phyloP scores from a whole-genome alignment of 2,888 invertebrate genomes.

The Chrysodeixis includens region DNA sequence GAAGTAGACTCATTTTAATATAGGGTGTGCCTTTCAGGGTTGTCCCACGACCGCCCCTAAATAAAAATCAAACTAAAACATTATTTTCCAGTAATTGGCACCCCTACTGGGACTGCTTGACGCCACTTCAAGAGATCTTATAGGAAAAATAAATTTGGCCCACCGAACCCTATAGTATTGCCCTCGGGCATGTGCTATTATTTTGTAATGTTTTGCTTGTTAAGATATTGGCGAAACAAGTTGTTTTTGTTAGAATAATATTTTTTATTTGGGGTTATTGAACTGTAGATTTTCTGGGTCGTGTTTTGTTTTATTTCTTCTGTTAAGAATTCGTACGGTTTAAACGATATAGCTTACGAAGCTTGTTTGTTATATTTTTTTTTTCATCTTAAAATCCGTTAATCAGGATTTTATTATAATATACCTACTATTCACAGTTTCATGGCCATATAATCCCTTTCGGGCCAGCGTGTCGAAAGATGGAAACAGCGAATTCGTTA shows the following conservation, averaged over 20 bases:
- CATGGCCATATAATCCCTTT: neutral
- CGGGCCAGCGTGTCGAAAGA: neutral
- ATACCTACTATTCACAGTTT: neutral
- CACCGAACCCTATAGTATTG: slow-evolving; percentile 67
- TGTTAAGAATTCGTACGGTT: no score
- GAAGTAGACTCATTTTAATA: slow-evolving; percentile 83
- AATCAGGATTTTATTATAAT: neutral
- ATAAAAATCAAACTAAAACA: slow-evolving; percentile 87
- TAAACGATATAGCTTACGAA: no score
- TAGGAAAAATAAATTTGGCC: slow-evolving; percentile 81
- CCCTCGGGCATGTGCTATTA: slow-evolving; percentile 79
- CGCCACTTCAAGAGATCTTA: slow-evolving; percentile 86
- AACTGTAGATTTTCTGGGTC: slow-evolving; percentile 25
- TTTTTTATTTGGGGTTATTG: slow-evolving; percentile 31
- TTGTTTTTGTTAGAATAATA: slow-evolving; percentile 54
- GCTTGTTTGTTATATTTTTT: no score
- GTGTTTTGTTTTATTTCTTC: neutral
- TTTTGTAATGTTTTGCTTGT: slow-evolving; percentile 78
- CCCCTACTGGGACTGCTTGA: slow-evolving; percentile 85
- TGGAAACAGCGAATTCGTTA: slow-evolving; percentile 9
- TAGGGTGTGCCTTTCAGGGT: slow-evolving; percentile 85
- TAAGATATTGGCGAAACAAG: slow-evolving; percentile 68
- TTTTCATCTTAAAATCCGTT: neutral
- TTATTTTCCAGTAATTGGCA: slow-evolving; percentile 88
- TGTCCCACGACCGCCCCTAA: slow-evolving; percentile 89